Evolutionary conservation across 37 sponge, comb jelly and placozoan genomes (phyloP), one percentile per base, ranked within the genome.

Genomic region (Theonella swinhoei): DNA sequence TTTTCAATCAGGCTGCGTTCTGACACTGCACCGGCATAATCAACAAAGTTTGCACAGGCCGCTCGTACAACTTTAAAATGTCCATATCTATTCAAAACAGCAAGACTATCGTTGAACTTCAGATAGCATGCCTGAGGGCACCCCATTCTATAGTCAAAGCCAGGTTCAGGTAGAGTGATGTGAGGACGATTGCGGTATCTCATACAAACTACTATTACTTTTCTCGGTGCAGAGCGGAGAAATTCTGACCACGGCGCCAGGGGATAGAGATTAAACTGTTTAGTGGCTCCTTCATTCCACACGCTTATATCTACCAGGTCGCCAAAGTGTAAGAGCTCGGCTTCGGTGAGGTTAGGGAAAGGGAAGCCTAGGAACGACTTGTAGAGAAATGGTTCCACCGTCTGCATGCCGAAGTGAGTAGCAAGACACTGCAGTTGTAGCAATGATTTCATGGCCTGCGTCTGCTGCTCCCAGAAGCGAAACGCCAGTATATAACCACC

Each of bases 381-480:
- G 29, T 9, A 14, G 1, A 85, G 19, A 47, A 85, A 85, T 11
- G 85, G 85, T 69, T 85, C 85, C 39, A 85, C 85, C 3, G 77
- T 30, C 36, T 5, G 32, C 40, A 85, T 39, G 0, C 71, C 78
- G 59, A 67, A 71, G 31, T 64, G 54, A 33, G 39, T 31, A 14
- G 71, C 85, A 24, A 77, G 34, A n/a, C 78, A 85, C 41, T 85
- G 85, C 39, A 85, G 22, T 25, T 78, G 78, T 11, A 85, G 28
- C 17, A 77, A 24, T 62, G 60, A 77, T 19, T 35, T 32, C n/a
- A 39, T 26, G 25, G 71, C 85, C 62, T 78, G 78, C 2, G 85
- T 85, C 42, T 85, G 85, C 31, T 78, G 78, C 40, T 85, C 85
- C 39, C 76, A 85, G 62, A 68, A 85, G 3, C 60, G 69, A 34